These are phyloP conservation scores for Eucidaris tribuloides DNA, from an alignment of 35 echinoderm and acorn worm genomes.

Conservation along the genomic window DNA sequence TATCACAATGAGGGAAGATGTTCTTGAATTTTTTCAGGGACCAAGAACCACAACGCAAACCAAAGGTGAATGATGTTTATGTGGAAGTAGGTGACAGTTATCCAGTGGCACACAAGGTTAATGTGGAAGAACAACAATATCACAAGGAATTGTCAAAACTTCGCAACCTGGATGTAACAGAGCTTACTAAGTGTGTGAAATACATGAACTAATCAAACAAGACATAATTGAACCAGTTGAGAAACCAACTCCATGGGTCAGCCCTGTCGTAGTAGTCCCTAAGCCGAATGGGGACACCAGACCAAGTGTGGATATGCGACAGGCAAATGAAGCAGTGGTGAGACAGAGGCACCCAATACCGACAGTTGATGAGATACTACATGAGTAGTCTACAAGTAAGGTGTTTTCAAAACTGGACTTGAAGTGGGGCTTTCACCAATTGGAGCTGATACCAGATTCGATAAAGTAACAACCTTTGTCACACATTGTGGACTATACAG, in stretches of 20 bases:
- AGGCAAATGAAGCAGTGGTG: slow-evolving; percentile 48
- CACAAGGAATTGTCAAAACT: too few relatives aligned
- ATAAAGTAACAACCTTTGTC: slow-evolving; percentile 54
- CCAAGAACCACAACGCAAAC: not conserved
- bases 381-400: not conserved
- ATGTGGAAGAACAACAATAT: too few relatives aligned
- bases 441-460: slow-evolving; percentile 12
- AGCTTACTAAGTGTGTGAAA: too few relatives aligned
- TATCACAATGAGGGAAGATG: not conserved
- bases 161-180: too few relatives aligned
- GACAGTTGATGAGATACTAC: slow-evolving; percentile 42
- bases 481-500: too few relatives aligned
- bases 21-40: not conserved
- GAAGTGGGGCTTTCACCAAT: slow-evolving; percentile 55
- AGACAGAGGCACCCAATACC: slow-evolving; percentile 36
- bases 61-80: not conserved
- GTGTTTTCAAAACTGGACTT: slow-evolving; percentile 50
- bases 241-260: slow-evolving; percentile 13
- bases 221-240: slow-evolving; percentile 20
- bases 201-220: not conserved
- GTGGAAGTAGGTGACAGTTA: too few relatives aligned
- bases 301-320: slow-evolving; percentile 28
- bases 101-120: too few relatives aligned
- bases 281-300: slow-evolving; percentile 11
- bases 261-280: slow-evolving; percentile 8